These are phyloP conservation scores for Bombyx huttoni DNA, from an alignment of 2,888 invertebrate species.

Conservation along the genomic window DNA sequence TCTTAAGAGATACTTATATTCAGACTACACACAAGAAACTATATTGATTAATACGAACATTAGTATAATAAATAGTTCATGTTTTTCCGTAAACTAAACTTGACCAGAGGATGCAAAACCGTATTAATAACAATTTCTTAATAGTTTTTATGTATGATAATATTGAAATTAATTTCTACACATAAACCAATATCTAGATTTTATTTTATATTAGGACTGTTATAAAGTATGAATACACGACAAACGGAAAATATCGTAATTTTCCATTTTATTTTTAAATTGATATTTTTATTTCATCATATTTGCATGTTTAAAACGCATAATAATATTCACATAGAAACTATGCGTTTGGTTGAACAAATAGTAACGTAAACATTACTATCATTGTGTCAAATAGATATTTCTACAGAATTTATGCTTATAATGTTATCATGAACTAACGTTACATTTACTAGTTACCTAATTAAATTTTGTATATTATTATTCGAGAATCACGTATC, in stretches of 20 bases:
- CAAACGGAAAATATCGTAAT: too few relatives aligned
- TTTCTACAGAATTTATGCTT: slow-evolving; percentile 1
- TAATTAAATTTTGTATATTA: slow-evolving; percentile 13
- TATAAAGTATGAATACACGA: too few relatives aligned
- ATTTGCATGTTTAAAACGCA: too few relatives aligned
- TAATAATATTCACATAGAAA: neutral
- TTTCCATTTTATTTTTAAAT: neutral
- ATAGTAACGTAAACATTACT: slow-evolving; percentile 3
- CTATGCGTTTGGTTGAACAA: neutral
- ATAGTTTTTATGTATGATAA: too few relatives aligned
- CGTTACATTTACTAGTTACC: slow-evolving; percentile 14
- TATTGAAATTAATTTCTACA: too few relatives aligned
- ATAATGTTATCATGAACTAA: slow-evolving; percentile 5
- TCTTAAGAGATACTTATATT: neutral
- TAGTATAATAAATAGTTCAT: neutral
- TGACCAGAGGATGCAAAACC: neutral
- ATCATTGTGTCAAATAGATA: slow-evolving; percentile 2
- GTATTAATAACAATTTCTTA: too few relatives aligned
- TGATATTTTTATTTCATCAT: neutral
- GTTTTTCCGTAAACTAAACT: neutral
- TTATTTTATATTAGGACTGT: too few relatives aligned
- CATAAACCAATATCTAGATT: too few relatives aligned
- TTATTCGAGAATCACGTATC: neutral
- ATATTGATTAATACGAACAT: neutral
- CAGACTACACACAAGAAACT: neutral